Conservation (phyloP, 2,888 invertebrate genomes). For the Malthinus seriepunctatus region DNA sequence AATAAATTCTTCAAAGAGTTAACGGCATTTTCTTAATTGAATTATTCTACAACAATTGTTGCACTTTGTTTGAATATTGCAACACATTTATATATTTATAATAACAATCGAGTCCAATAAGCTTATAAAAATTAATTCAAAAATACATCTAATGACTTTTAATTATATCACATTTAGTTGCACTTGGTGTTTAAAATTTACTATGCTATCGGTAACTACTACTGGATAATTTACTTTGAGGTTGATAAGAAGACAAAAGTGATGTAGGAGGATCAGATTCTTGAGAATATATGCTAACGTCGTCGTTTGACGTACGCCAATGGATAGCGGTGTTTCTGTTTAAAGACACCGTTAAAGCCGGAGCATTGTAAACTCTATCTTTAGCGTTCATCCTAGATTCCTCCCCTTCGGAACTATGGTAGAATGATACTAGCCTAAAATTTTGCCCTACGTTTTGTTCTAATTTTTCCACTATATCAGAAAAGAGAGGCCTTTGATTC, state of each 20-base stretch:
- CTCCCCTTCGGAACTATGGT: conserved; percentile 64
- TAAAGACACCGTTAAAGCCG: conserved; percentile 36
- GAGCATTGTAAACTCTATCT: conserved; percentile 43
- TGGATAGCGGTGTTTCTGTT: conserved; percentile 31
- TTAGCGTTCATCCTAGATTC: conserved; percentile 50
- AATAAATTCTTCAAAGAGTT: too few relatives aligned
- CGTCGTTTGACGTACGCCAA: conserved; percentile 44
- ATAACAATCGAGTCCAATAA: too few relatives aligned
- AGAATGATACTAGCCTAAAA: conserved; percentile 66
- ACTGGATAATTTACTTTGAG: conserved; percentile 35
- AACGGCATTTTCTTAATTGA: too few relatives aligned
- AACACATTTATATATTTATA: too few relatives aligned
- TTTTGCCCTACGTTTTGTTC: conserved; percentile 60
- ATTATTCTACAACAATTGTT: too few relatives aligned
- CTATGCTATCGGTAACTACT: conserved; percentile 23
- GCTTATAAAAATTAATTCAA: not conserved
- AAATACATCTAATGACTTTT: conserved; percentile 38
- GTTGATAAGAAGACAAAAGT: conserved; percentile 35
- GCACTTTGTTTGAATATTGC: too few relatives aligned
- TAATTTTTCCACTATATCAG: conserved; percentile 62
- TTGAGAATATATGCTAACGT: conserved; percentile 41
- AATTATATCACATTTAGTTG: conserved; percentile 42
- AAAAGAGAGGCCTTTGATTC: conserved; percentile 67
- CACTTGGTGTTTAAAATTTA: not conserved
- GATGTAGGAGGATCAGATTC: conserved; percentile 37